Evolutionary conservation across 2,888 invertebrate species (phyloP).

Genomic region (Platerodrilus igneus): DNA sequence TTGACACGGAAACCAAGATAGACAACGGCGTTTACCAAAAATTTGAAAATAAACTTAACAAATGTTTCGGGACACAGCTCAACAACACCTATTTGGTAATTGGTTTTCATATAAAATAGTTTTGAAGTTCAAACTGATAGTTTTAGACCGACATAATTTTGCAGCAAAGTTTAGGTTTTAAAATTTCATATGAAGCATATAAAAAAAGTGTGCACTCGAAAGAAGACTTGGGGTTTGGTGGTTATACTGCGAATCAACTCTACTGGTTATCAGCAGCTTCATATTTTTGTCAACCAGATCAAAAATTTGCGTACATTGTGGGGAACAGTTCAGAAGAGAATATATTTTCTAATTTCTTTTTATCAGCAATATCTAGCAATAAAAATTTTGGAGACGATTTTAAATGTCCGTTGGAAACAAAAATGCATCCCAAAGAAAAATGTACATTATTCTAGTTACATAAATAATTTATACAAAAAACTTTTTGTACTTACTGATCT

Average conservation of each 20-base stretch:
- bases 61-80: no score
- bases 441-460: conserved; percentile 13
- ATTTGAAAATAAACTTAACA: no score
- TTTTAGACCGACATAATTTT: conserved; percentile 14
- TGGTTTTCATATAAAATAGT: no score
- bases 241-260: conserved; percentile 57
- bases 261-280: conserved; percentile 44
- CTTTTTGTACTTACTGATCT: conserved; percentile 1
- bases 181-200: conserved; percentile 80
- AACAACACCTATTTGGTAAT: no score
- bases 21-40: no score
- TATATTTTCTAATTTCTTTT: conserved; percentile 5
- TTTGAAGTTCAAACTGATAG: no score
- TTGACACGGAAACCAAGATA: conserved; percentile 10
- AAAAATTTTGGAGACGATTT: conserved; percentile 9
- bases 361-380: not conserved
- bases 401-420: conserved; percentile 8
- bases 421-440: conserved; percentile 8
- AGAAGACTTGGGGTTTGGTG: conserved; percentile 60
- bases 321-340: conserved; percentile 6
- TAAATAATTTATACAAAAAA: not conserved
- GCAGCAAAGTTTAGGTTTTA: conserved; percentile 56
- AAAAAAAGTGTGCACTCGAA: conserved; percentile 58
- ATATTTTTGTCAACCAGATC: conserved; percentile 17
- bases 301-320: no score